Evolutionary conservation across 2,797 vertebrate genomes (phyloP).

Genomic region (Rhinatrema bivittatum): DNA sequence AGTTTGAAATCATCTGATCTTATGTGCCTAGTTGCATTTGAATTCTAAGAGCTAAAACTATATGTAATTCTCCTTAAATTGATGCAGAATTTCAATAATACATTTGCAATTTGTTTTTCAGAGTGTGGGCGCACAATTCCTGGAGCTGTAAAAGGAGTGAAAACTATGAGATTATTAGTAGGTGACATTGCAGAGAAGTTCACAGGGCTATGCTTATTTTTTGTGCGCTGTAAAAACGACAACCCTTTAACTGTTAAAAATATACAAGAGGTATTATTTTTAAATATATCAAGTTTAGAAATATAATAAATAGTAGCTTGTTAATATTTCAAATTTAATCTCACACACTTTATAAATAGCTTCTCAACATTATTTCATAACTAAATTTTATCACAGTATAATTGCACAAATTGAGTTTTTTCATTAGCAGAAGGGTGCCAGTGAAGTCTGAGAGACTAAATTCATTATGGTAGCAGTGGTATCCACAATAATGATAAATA

Average conservation of each 20-base stretch:
- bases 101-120: constrained; percentile 45
- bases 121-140: constrained; percentile 62
- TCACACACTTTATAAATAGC: not conserved
- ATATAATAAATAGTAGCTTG: not conserved
- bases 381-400: too few relatives aligned
- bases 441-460: too few relatives aligned
- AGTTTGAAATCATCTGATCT: too few relatives aligned
- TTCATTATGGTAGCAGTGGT: too few relatives aligned
- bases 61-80: too few relatives aligned
- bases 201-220: constrained; percentile 55
- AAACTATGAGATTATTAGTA: constrained; percentile 55
- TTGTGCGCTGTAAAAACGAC: constrained; percentile 51
- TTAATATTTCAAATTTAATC: not conserved
- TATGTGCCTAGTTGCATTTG: too few relatives aligned
- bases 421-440: too few relatives aligned
- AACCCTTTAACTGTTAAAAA: constrained; percentile 46
- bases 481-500: too few relatives aligned
- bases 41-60: too few relatives aligned
- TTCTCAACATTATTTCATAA: not conserved
- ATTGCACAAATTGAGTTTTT: too few relatives aligned
- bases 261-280: constrained; percentile 59
- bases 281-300: not conserved
- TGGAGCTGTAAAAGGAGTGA: constrained; percentile 46
- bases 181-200: constrained; percentile 43
- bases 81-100: too few relatives aligned